These are phyloP conservation scores for Drosophila antonietae DNA, from an alignment of 2,888 invertebrate genomes.

Conservation along the genomic window DNA sequence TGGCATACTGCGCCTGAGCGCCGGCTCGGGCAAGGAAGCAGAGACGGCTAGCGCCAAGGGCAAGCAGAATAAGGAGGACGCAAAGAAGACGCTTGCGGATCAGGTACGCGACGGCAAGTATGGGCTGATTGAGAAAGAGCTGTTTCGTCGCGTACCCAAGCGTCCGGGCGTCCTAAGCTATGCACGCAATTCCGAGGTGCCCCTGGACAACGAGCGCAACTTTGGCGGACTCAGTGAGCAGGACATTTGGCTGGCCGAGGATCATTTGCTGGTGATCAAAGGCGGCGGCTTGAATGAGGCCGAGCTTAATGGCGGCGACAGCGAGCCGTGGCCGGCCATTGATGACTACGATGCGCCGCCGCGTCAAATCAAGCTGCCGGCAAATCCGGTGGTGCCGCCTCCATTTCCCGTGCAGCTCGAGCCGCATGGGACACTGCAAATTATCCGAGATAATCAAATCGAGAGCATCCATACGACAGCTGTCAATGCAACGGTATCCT, in stretches of 20 bases:
- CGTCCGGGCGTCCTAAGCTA: constrained; percentile 94
- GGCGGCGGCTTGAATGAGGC: constrained; percentile 89
- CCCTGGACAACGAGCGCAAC: constrained; percentile 91
- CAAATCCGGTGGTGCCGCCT: constrained; percentile 93
- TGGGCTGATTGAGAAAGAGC: constrained; percentile 93
- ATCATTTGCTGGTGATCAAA: constrained; percentile 92
- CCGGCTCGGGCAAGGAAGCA: constrained; percentile 88
- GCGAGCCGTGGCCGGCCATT: constrained; percentile 91
- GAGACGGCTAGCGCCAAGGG: constrained; percentile 70
- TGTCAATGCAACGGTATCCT: constrained; percentile 88
- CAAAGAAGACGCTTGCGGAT: constrained; percentile 93
- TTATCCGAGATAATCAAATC: constrained; percentile 91
- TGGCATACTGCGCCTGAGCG: constrained; percentile 89
- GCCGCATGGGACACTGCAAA: constrained; percentile 93
- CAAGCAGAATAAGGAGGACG: constrained; percentile 87
- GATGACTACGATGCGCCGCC: constrained; percentile 93
- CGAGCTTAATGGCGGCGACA: constrained; percentile 67
- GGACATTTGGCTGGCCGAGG: constrained; percentile 96
- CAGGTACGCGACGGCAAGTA: constrained; percentile 96
- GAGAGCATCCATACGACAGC: constrained; percentile 86
- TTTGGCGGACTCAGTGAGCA: constrained; percentile 93
- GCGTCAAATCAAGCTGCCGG: constrained; percentile 93
- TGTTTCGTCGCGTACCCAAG: constrained; percentile 89
- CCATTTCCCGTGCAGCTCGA: constrained; percentile 96
- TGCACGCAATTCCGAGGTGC: constrained; percentile 91